Evolutionary conservation across 1,140 invertebrate species (phyloP).

Genomic region (Tetramorium alpestre): DNA sequence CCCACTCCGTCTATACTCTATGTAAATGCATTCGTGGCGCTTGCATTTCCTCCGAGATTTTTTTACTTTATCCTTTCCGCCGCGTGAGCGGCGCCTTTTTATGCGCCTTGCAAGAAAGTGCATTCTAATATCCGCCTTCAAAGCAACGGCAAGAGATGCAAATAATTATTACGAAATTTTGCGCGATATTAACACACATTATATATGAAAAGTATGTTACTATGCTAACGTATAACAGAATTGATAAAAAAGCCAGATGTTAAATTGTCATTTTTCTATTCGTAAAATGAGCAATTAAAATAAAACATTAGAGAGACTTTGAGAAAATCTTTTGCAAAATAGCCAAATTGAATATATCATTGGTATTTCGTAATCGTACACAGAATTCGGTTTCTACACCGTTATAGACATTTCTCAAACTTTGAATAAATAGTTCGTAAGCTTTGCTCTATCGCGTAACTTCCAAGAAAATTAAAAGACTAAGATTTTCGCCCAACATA

Average conservation of each 20-base stretch:
- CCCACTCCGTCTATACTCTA: constrained; percentile 57
- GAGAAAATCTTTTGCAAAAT: background rate
- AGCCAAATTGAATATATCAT: background rate
- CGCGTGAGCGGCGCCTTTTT: background rate
- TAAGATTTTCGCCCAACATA: background rate
- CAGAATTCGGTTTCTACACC: background rate
- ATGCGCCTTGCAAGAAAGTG: constrained; percentile 13
- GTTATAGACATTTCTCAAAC: background rate
- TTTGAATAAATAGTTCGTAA: background rate
- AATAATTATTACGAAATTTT: constrained; percentile 38
- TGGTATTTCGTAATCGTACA: background rate
- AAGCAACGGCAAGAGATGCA: background rate
- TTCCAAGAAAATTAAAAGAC: constrained; percentile 7
- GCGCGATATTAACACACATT: background rate
- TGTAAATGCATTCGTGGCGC: constrained; percentile 44
- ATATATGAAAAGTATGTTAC: background rate
- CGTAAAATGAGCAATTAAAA: background rate
- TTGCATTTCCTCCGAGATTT: constrained; percentile 58
- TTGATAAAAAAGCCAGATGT: background rate
- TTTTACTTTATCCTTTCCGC: constrained; percentile 27
- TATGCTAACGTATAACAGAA: background rate
- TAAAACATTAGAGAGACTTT: background rate
- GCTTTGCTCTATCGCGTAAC: background rate
- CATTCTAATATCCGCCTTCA: background rate
- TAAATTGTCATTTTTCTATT: background rate